These are phyloP conservation scores for Saimiri boliviensis DNA, from an alignment of 2,113 vertebrate genomes.

Conservation along the genomic window DNA sequence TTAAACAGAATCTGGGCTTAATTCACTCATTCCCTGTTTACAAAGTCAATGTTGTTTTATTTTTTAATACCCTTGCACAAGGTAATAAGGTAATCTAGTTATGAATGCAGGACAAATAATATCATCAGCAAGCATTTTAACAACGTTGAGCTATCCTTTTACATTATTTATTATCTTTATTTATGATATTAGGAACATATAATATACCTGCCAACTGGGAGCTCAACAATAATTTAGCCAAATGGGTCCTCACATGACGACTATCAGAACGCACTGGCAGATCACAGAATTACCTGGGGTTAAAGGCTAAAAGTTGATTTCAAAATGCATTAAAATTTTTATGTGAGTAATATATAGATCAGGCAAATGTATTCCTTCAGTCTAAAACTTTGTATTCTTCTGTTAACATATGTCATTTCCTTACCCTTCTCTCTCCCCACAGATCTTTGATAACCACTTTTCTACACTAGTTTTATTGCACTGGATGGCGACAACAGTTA, in stretches of 20 bases:
- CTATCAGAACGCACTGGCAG: background rate
- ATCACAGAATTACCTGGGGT: background rate
- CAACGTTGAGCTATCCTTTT: background rate
- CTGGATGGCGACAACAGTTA: background rate
- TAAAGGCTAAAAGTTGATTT: background rate
- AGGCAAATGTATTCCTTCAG: background rate
- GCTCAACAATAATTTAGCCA: background rate
- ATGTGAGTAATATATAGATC: background rate
- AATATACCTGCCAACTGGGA: background rate
- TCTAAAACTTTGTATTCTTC: background rate
- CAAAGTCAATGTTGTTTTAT: background rate
- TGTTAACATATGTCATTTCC: background rate
- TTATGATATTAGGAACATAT: background rate
- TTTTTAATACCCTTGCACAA: background rate
- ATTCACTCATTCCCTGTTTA: background rate
- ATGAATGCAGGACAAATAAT: background rate
- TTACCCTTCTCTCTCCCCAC: background rate
- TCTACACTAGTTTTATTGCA: background rate
- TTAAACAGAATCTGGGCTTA: background rate
- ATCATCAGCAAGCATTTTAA: background rate
- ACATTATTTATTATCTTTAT: background rate
- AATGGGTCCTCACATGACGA: background rate
- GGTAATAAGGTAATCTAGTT: background rate
- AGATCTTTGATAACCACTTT: background rate
- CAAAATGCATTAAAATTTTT: background rate